Evolutionary conservation across 2,888 invertebrate genomes (phyloP).

Genomic region (Pharmacophagus antenor): DNA sequence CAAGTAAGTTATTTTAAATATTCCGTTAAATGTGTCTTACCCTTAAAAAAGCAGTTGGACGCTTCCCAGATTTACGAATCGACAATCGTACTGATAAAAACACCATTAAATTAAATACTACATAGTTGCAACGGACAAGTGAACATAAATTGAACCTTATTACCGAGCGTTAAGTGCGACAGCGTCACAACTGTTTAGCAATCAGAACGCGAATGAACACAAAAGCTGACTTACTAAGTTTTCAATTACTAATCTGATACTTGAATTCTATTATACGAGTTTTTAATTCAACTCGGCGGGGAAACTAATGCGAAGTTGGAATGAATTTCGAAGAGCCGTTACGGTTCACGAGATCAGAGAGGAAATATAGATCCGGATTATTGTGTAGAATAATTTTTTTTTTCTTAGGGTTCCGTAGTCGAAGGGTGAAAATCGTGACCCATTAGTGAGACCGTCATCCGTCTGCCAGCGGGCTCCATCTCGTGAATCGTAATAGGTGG

Average conservation of each 20-base stretch:
- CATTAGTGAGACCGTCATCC: too few relatives aligned
- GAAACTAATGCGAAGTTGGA: conserved; percentile 12
- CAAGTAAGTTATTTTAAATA: background rate
- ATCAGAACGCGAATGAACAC: conserved; percentile 18
- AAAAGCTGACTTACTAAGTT: conserved; percentile 17
- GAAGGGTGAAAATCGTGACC: too few relatives aligned
- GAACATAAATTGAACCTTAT: conserved; percentile 44
- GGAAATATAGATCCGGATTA: background rate
- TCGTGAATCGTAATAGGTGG: too few relatives aligned
- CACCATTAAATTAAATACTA: conserved; percentile 58
- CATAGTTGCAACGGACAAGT: conserved; percentile 44
- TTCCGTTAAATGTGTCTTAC: conserved; percentile 32
- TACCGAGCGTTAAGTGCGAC: conserved; percentile 34
- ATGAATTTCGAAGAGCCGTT: conserved; percentile 33
- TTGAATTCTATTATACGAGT: background rate
- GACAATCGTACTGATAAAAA: conserved; percentile 50
- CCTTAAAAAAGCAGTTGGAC: conserved; percentile 48
- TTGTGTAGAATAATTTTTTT: too few relatives aligned
- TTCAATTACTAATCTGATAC: conserved; percentile 24
- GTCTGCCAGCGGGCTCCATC: too few relatives aligned
- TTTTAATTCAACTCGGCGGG: conserved; percentile 10
- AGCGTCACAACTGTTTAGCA: conserved; percentile 24
- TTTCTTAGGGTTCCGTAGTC: too few relatives aligned
- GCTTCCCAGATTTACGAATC: conserved; percentile 43
- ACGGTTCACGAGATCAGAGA: conserved; percentile 3